phyloP scores from a whole-genome alignment of 2,888 invertebrate species.

The Macaria notata region DNA sequence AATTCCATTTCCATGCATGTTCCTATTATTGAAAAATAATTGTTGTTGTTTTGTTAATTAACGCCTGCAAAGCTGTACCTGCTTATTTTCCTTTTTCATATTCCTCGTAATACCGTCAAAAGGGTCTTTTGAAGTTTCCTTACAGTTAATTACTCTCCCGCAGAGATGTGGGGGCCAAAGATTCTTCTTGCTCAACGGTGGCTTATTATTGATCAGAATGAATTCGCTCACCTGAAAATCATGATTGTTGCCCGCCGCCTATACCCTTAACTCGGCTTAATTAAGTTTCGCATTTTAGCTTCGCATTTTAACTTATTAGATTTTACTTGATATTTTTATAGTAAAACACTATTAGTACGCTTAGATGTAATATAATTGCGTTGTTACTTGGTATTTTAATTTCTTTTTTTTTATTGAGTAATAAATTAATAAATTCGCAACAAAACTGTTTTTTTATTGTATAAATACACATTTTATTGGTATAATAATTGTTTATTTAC shows the following conservation, averaged over 20 bases:
- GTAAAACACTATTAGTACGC: too few relatives aligned
- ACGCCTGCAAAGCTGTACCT: conserved; percentile 26
- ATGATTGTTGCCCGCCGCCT: conserved; percentile 29
- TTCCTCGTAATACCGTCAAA: conserved; percentile 43
- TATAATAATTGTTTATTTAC: too few relatives aligned
- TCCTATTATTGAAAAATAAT: conserved; percentile 24
- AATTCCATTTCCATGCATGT: too few relatives aligned
- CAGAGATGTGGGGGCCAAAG: conserved; percentile 45
- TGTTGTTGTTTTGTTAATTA: conserved; percentile 38
- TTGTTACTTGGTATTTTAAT: too few relatives aligned
- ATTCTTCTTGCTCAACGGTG: conserved; percentile 52
- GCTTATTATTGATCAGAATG: conserved; percentile 52
- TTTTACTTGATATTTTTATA: too few relatives aligned
- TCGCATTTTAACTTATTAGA: neutral
- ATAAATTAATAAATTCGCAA: too few relatives aligned
- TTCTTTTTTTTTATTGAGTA: too few relatives aligned
- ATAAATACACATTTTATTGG: too few relatives aligned
- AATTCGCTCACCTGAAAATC: conserved; percentile 48
- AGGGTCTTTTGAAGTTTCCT: conserved; percentile 56
- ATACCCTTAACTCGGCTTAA: conserved; percentile 23
- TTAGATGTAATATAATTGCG: too few relatives aligned
- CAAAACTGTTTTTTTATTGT: too few relatives aligned
- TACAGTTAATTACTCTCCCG: conserved; percentile 60
- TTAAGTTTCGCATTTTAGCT: conserved; percentile 9
- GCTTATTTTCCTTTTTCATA: conserved; percentile 44